A percentile compares a stretch with the other conserved stretches of the same genome.
Conservation (phyloP, 1,140 invertebrate genomes). For the Scylla paramamosain region DNA sequence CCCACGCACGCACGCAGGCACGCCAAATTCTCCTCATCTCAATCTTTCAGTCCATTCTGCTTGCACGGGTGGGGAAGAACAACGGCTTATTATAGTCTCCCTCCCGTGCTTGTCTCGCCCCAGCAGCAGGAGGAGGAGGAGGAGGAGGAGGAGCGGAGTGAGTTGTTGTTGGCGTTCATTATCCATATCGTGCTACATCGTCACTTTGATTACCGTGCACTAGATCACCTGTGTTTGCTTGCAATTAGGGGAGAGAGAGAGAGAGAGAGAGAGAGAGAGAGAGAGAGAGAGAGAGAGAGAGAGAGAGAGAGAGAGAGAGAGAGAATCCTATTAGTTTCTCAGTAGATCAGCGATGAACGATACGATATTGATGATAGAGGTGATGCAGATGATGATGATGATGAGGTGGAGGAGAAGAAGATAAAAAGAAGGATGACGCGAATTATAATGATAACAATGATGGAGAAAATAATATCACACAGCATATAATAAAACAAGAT, state of each 20-base stretch:
- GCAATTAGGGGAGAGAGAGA: background rate
- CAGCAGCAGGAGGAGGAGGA: background rate
- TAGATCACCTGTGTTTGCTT: slow-evolving; percentile 3
- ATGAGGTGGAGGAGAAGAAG: background rate
- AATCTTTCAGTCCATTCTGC: background rate
- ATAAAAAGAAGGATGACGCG: background rate
- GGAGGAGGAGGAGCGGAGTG: background rate
- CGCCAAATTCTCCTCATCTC: background rate
- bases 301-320: background rate
- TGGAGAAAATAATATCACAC: too few species aligned
- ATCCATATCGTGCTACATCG: background rate
- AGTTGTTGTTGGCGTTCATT: background rate
- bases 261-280: slow-evolving; percentile 8
- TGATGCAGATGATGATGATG: background rate
- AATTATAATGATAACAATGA: too few species aligned
- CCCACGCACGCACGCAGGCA: too few species aligned
- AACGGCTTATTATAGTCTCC: background rate
- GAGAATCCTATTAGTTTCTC: background rate
- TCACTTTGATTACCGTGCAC: background rate
- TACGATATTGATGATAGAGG: background rate
- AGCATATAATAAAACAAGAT: background rate
- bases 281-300: too few species aligned
- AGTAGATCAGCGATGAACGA: background rate
- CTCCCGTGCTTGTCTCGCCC: too few species aligned
- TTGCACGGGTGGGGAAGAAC: background rate